Evolutionary conservation across 2,888 invertebrate species (phyloP).

Genomic region (Plagodis pulveraria): DNA sequence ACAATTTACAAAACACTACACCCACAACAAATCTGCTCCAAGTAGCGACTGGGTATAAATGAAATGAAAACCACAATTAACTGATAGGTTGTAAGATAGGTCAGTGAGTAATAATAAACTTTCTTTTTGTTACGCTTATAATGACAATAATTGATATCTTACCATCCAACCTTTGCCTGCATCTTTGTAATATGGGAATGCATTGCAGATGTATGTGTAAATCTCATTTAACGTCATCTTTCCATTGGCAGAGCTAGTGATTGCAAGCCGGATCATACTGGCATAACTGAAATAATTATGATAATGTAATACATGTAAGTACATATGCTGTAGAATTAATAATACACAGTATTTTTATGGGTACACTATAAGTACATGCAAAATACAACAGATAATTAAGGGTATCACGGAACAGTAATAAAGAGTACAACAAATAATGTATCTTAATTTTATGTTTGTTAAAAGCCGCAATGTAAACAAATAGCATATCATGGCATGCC

Average conservation of each 20-base stretch:
- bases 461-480: background rate
- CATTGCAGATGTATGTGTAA: conserved; percentile 89
- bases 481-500: conserved; percentile 5
- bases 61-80: too few species aligned
- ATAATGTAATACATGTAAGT: too few species aligned
- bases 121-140: background rate
- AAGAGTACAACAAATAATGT: background rate
- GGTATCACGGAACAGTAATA: background rate
- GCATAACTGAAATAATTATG: conserved; percentile 84
- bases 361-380: too few species aligned
- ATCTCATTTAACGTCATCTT: conserved; percentile 91
- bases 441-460: background rate
- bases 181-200: conserved; percentile 89
- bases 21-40: too few species aligned
- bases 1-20: too few species aligned
- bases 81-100: too few species aligned
- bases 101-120: too few species aligned
- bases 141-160: conserved; percentile 39
- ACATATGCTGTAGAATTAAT: background rate
- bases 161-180: conserved; percentile 91
- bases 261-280: conserved; percentile 88
- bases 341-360: background rate
- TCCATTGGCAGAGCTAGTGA: conserved; percentile 87
- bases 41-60: too few species aligned
- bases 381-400: background rate